Percentiles rank a stretch among this genome's conserved stretches.
phyloP scores from a whole-genome alignment of 2,797 vertebrate genomes.

The Parauchenoglanis ngamensis region DNA sequence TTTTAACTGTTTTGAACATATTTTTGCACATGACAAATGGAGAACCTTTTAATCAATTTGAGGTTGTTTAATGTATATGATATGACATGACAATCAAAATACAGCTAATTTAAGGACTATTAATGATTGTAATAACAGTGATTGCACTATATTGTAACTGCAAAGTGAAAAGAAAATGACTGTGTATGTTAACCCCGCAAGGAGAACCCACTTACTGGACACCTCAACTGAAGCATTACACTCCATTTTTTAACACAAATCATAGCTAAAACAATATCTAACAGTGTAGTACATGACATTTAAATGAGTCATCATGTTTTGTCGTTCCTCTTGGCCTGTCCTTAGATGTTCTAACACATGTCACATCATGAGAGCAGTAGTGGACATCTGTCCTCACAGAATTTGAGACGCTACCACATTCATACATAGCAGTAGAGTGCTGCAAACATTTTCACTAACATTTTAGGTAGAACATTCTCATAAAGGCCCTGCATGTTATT shows the following conservation, averaged over 20 bases:
- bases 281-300: background rate
- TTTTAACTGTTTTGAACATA: background rate
- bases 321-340: background rate
- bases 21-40: background rate
- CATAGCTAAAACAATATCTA: background rate
- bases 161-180: background rate
- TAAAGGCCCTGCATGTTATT: background rate
- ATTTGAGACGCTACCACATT: constrained; percentile 38
- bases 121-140: background rate
- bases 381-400: constrained; percentile 3
- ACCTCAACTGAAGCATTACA: background rate
- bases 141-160: background rate
- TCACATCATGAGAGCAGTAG: constrained; percentile 29
- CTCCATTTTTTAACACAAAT: background rate
- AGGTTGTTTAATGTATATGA: background rate
- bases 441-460: background rate
- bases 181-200: background rate
- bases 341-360: constrained; percentile 25
- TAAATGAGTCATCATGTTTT: background rate
- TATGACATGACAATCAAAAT: background rate
- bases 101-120: background rate
- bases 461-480: background rate
- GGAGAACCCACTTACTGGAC: background rate
- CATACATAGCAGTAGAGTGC: background rate
- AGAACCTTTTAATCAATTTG: background rate